A percentile compares a stretch with the other conserved stretches of the same genome.
Conservation (phyloP, 2,113 vertebrate genomes). For the Scalopus aquaticus region DNA sequence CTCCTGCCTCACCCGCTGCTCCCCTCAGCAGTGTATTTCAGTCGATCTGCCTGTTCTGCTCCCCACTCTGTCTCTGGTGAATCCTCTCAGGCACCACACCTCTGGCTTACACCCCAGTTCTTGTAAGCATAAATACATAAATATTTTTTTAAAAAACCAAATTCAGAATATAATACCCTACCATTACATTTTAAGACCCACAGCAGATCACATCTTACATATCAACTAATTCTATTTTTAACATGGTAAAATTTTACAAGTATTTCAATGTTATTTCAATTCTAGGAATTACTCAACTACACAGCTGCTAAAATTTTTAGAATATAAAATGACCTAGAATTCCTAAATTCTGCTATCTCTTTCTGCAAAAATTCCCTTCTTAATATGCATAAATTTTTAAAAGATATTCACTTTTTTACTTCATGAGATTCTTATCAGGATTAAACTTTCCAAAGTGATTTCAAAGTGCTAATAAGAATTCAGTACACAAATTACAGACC, state of each 20-base stretch:
- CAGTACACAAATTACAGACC: conserved; percentile 33
- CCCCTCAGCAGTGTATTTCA: too few species aligned
- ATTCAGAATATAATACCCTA: background rate
- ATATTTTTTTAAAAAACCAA: too few species aligned
- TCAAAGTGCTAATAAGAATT: conserved; percentile 28
- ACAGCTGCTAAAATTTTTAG: background rate
- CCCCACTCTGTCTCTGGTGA: too few species aligned
- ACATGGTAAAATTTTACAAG: conserved; percentile 37
- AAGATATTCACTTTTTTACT: conserved; percentile 3
- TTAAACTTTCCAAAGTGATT: background rate
- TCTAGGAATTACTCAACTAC: conserved; percentile 12
- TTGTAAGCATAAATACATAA: too few species aligned
- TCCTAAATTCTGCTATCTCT: background rate
- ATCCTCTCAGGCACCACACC: too few species aligned
- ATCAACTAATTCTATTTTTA: conserved; percentile 16
- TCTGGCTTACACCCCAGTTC: too few species aligned
- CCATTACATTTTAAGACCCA: background rate
- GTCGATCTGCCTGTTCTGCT: too few species aligned
- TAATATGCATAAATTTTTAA: background rate
- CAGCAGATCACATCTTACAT: background rate
- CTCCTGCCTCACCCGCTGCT: too few species aligned
- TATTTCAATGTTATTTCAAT: conserved; percentile 35
- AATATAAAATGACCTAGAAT: background rate
- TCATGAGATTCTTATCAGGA: conserved; percentile 9
- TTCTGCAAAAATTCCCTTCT: background rate